phyloP scores from a whole-genome alignment of 2,113 vertebrate species.

The Cottus gobio region DNA sequence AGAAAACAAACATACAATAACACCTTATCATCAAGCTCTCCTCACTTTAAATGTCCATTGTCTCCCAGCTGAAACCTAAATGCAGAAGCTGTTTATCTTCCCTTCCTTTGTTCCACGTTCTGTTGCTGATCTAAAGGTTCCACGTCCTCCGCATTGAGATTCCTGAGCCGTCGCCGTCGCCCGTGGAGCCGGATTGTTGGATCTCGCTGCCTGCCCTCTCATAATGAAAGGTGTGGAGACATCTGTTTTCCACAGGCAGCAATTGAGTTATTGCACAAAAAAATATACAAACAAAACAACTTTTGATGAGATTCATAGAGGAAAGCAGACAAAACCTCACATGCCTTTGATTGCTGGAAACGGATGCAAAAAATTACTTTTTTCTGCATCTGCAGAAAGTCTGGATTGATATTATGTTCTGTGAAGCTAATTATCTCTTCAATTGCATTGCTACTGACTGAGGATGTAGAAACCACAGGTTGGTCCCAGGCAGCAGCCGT shows the following conservation, averaged over 20 bases:
- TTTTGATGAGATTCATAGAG: conserved; percentile 67
- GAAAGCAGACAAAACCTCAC: conserved; percentile 36
- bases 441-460: not conserved
- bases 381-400: conserved; percentile 41
- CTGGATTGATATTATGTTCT: conserved; percentile 24
- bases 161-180: conserved; percentile 42
- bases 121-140: conserved; percentile 47
- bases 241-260: conserved; percentile 77
- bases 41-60: conserved; percentile 29
- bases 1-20: conserved; percentile 12
- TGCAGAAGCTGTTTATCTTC: conserved; percentile 52
- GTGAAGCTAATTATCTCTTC: conserved; percentile 59
- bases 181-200: conserved; percentile 66
- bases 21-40: conserved; percentile 22
- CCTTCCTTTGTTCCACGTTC: conserved; percentile 43
- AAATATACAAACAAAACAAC: conserved; percentile 72
- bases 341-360: conserved; percentile 68
- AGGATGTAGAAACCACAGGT: not conserved
- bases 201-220: conserved; percentile 60
- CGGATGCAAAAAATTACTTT: conserved; percentile 54
- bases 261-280: conserved; percentile 74
- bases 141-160: conserved; percentile 45
- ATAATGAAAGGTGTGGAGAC: conserved; percentile 75
- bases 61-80: conserved; percentile 55
- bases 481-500: not conserved